Conservation (phyloP, 2,113 vertebrate genomes). For the Cryptotis parvus region DNA sequence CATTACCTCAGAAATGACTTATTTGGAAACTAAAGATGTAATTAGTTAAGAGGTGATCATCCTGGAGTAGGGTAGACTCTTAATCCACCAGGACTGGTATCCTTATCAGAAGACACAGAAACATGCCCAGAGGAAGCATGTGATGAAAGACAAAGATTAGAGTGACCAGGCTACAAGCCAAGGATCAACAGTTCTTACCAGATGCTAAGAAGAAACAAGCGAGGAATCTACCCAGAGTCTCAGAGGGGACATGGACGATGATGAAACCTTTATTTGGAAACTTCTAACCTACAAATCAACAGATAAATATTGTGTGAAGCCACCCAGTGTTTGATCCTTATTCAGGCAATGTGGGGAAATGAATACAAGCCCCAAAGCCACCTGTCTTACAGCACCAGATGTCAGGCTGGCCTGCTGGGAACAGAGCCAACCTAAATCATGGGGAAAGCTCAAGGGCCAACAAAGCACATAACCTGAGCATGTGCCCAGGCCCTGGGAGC, state of each 20-base stretch:
- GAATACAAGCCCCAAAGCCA: neutral
- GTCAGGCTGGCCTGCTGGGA: constrained; percentile 40
- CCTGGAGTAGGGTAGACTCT: neutral
- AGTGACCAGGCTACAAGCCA: neutral
- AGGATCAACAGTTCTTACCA: neutral
- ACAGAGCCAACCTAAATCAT: constrained; percentile 30
- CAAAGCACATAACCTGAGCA: neutral
- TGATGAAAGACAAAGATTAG: neutral
- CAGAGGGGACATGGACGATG: neutral
- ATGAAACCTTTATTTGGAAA: neutral
- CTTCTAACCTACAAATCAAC: neutral
- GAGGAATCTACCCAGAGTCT: neutral
- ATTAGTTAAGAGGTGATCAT: neutral
- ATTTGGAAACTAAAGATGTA: neutral
- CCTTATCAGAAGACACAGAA: neutral
- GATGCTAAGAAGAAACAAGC: neutral
- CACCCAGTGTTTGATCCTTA: constrained; percentile 8
- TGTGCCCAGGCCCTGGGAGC: neutral
- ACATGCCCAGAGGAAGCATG: neutral
- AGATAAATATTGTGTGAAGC: constrained; percentile 34
- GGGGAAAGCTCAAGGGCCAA: neutral
- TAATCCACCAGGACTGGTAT: neutral
- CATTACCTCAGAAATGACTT: neutral
- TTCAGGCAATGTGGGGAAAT: neutral
- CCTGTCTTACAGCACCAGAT: constrained; percentile 10